These are phyloP conservation scores for Drosophila pachea DNA, from an alignment of 1,140 invertebrate genomes.

Conservation along the genomic window DNA sequence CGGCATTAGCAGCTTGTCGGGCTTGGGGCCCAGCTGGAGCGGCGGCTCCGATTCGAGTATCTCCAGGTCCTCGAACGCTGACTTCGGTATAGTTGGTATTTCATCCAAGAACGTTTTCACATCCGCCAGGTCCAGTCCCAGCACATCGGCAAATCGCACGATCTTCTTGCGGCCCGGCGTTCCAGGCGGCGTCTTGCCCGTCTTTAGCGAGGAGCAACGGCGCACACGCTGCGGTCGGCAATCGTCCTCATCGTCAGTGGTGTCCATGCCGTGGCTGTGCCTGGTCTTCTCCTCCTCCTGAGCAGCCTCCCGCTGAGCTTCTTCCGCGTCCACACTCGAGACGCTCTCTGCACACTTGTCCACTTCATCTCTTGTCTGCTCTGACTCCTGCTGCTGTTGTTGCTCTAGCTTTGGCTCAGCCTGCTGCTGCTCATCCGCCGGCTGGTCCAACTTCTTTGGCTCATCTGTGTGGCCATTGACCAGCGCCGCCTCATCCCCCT, in stretches of 20 bases:
- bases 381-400: background rate
- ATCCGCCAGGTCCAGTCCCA: slow-evolving; percentile 94
- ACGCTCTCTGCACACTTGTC: slow-evolving; percentile 31
- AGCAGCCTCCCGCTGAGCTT: slow-evolving; percentile 51
- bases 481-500: slow-evolving; percentile 25
- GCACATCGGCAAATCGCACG: slow-evolving; percentile 95
- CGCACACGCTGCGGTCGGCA: slow-evolving; percentile 83
- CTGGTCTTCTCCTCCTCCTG: slow-evolving; percentile 40
- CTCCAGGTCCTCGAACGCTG: slow-evolving; percentile 87
- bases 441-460: slow-evolving; percentile 10
- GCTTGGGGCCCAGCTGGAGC: slow-evolving; percentile 79
- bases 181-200: slow-evolving; percentile 93
- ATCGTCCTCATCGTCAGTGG: slow-evolving; percentile 78
- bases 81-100: slow-evolving; percentile 91
- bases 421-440: slow-evolving; percentile 9
- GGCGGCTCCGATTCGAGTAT: slow-evolving; percentile 78
- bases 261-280: slow-evolving; percentile 60
- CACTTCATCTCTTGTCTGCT: slow-evolving; percentile 31
- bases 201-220: slow-evolving; percentile 92
- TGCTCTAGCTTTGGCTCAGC: background rate
- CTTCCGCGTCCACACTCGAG: slow-evolving; percentile 42
- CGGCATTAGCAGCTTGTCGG: slow-evolving; percentile 83
- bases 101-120: slow-evolving; percentile 94
- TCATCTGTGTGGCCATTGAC: slow-evolving; percentile 45
- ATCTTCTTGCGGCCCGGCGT: slow-evolving; percentile 95